A percentile compares a stretch with the other conserved stretches of the same genome.
Evolutionary conservation across 2,888 invertebrate genomes (phyloP).

Genomic region (Mamestra brassicae): DNA sequence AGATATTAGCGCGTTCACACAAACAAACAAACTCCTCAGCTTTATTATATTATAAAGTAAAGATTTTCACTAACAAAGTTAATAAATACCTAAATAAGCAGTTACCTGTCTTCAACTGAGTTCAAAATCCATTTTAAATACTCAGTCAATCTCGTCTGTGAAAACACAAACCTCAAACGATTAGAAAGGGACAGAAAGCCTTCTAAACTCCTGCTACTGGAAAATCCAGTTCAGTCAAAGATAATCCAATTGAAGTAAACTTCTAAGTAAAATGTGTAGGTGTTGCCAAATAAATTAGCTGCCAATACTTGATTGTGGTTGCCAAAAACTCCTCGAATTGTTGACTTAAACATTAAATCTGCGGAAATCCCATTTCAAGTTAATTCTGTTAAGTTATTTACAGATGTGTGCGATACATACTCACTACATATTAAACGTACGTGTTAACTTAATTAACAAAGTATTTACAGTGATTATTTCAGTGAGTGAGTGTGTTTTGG

Average conservation of each 20-base stretch:
- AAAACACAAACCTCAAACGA: conserved; percentile 4
- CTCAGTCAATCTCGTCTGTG: not conserved
- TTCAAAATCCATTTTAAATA: not conserved
- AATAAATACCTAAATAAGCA: too few relatives aligned
- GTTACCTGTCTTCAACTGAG: too few relatives aligned
- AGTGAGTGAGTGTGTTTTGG: too few relatives aligned
- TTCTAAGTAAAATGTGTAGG: conserved; percentile 5
- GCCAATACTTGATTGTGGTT: conserved; percentile 25
- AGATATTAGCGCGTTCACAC: too few relatives aligned
- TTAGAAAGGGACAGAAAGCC: conserved; percentile 5
- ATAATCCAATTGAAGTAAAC: conserved; percentile 22
- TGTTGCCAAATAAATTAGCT: conserved; percentile 40
- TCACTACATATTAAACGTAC: too few relatives aligned
- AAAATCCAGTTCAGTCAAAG: conserved; percentile 15
- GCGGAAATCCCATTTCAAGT: not conserved
- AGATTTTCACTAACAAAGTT: not conserved
- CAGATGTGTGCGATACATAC: too few relatives aligned
- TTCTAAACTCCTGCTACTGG: conserved; percentile 1
- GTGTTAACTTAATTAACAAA: too few relatives aligned
- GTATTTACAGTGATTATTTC: too few relatives aligned
- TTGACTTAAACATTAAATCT: conserved; percentile 10
- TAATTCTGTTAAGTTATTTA: too few relatives aligned
- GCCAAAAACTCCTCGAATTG: conserved; percentile 7
- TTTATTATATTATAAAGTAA: too few relatives aligned
- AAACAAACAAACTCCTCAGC: too few relatives aligned